Percentiles rank a stretch among this genome's conserved stretches.
phyloP scores from a whole-genome alignment of 2,113 vertebrate genomes.

The Ceyx cyanopectus region DNA sequence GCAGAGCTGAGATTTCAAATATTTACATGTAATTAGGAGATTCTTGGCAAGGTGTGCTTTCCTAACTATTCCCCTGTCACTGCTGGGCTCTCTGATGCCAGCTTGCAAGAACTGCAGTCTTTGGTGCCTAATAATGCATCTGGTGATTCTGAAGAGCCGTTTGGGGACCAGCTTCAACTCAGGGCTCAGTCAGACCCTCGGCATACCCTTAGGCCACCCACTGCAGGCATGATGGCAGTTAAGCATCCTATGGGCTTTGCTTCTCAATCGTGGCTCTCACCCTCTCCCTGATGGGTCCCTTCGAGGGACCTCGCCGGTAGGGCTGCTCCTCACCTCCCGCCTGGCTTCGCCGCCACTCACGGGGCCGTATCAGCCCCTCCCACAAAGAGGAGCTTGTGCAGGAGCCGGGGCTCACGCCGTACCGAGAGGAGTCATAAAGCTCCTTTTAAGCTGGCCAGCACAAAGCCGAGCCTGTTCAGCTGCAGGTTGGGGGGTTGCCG shows the following conservation, averaged over 20 bases:
- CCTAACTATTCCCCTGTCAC: neutral
- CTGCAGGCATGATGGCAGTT: neutral
- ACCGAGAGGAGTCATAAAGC: constrained; percentile 55
- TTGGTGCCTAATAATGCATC: accelerated
- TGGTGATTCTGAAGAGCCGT: accelerated
- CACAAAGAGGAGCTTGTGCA: constrained; percentile 70
- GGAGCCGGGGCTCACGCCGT: neutral
- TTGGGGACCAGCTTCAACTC: neutral
- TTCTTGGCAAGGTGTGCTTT: neutral
- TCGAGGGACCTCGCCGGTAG: accelerated
- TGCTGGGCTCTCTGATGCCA: neutral
- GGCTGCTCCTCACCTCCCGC: neutral
- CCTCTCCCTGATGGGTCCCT: neutral
- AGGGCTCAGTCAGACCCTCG: neutral
- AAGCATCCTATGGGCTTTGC: neutral
- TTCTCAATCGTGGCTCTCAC: neutral
- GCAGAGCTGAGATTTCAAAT: neutral
- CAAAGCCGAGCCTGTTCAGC: constrained; percentile 73
- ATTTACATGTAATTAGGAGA: neutral
- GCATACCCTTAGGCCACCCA: neutral
- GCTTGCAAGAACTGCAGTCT: neutral
- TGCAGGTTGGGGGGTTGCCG: neutral
- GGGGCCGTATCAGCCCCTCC: neutral
- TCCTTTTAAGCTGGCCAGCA: constrained; percentile 59
- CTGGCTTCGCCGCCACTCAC: neutral